Percentiles rank a stretch among this genome's conserved stretches.
Evolutionary conservation across 2,888 invertebrate species (phyloP).

Genomic region (Parapristionchus giblindavisi): DNA sequence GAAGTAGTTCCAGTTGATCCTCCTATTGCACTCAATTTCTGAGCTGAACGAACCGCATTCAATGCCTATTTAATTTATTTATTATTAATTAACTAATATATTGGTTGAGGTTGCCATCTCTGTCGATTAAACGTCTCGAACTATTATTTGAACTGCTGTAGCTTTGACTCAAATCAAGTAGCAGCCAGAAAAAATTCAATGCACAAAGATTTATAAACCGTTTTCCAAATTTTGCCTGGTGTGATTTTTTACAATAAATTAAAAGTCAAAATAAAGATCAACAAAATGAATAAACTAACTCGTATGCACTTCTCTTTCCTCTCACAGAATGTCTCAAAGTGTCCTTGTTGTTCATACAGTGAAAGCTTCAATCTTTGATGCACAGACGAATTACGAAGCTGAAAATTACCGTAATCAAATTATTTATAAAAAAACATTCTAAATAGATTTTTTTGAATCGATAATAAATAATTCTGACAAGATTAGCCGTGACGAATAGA

Average conservation of each 20-base stretch:
- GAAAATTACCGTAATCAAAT: conserved; percentile 25
- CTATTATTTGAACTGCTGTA: neutral
- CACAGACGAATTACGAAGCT: conserved; percentile 72
- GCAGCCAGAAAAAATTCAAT: too few species aligned
- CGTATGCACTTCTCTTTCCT: conserved; percentile 84
- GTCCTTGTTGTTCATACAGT: conserved; percentile 90
- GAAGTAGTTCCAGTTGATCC: conserved; percentile 70
- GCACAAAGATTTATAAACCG: too few species aligned
- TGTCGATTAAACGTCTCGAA: too few species aligned
- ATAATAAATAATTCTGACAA: conserved; percentile 47
- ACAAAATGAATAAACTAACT: too few species aligned
- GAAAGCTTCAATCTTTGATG: conserved; percentile 87
- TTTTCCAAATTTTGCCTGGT: too few species aligned
- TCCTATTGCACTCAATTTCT: conserved; percentile 81
- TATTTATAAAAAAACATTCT: neutral
- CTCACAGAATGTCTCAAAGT: conserved; percentile 92
- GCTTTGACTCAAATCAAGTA: neutral
- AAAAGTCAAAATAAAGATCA: too few species aligned
- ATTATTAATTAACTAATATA: too few species aligned
- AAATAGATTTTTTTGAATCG: neutral
- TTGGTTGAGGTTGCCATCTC: too few species aligned
- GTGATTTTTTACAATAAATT: too few species aligned
- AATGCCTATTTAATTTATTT: too few species aligned
- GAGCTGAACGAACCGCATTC: conserved; percentile 80
- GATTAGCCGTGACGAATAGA: conserved; percentile 83